These are phyloP conservation scores for Pseudonaja textilis DNA, from an alignment of 2,113 vertebrate genomes.

Conservation along the genomic window DNA sequence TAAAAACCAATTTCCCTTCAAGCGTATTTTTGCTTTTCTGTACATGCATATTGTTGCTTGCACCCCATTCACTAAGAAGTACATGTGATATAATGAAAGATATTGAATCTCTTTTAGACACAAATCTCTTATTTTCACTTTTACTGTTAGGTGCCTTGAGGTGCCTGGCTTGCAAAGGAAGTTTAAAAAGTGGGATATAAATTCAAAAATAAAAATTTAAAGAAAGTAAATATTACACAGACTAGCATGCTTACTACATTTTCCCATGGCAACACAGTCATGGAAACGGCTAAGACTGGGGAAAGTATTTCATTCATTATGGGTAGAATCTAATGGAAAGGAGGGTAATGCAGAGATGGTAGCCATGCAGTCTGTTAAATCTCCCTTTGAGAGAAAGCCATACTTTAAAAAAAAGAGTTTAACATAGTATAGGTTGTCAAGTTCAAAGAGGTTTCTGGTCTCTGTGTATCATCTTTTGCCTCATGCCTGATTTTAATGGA, in stretches of 20 bases:
- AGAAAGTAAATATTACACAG: not conserved
- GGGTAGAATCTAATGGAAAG: not conserved
- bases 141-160: not conserved
- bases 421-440: not conserved
- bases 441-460: not conserved
- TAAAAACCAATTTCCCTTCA: not conserved
- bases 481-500: not conserved
- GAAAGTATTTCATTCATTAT: not conserved
- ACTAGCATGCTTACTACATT: not conserved
- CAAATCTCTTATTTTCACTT: not conserved
- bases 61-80: not conserved
- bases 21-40: not conserved
- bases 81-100: not conserved
- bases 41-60: not conserved
- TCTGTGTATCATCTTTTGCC: not conserved
- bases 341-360: not conserved
- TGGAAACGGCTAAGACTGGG: not conserved
- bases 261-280: not conserved
- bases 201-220: not conserved
- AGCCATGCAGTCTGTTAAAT: not conserved
- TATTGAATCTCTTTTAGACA: not conserved
- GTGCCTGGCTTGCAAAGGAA: not conserved
- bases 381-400: not conserved
- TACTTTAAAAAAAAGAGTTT: not conserved
- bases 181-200: not conserved